Conservation (phyloP, 1,140 invertebrate genomes). For the Hermetia illucens region DNA sequence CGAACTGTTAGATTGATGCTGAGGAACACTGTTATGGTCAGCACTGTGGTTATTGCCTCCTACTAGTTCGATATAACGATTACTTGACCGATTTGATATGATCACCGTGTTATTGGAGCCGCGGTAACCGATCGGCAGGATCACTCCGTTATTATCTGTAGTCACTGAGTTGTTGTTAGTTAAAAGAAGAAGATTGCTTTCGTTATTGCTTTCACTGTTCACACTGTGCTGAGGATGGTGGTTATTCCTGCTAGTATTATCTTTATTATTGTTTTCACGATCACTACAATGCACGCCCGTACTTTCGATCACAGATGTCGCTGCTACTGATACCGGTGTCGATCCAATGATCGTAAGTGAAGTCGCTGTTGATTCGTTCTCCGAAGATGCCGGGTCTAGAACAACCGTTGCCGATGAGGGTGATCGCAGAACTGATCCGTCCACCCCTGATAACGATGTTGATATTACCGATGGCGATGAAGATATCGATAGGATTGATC, state of each 20-base stretch:
- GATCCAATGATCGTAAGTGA: too few relatives aligned
- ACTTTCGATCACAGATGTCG: background rate
- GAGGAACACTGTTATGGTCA: slow-evolving; percentile 9
- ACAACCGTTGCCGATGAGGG: background rate
- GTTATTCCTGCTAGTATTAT: slow-evolving; percentile 6
- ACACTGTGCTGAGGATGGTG: too few relatives aligned
- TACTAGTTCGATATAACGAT: slow-evolving; percentile 1
- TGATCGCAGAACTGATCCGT: background rate
- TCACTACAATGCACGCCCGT: slow-evolving; percentile 6
- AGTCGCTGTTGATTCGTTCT: too few relatives aligned
- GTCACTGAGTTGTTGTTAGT: background rate
- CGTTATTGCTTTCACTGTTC: background rate
- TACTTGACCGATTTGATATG: slow-evolving; percentile 5
- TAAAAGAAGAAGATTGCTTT: background rate
- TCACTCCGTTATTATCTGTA: background rate
- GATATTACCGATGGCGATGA: too few relatives aligned
- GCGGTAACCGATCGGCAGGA: slow-evolving; percentile 13
- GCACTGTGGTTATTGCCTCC: slow-evolving; percentile 20
- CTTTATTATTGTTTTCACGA: slow-evolving; percentile 3
- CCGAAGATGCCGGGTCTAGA: background rate
- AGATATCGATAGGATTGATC: too few relatives aligned
- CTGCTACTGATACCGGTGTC: too few relatives aligned
- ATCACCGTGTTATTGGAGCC: slow-evolving; percentile 21
- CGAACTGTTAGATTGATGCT: slow-evolving; percentile 9
- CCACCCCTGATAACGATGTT: background rate